Evolutionary conservation across 2,888 invertebrate species (phyloP), one percentile per base, ranked within the genome.

Genomic region (Crocallis elinguaria): DNA sequence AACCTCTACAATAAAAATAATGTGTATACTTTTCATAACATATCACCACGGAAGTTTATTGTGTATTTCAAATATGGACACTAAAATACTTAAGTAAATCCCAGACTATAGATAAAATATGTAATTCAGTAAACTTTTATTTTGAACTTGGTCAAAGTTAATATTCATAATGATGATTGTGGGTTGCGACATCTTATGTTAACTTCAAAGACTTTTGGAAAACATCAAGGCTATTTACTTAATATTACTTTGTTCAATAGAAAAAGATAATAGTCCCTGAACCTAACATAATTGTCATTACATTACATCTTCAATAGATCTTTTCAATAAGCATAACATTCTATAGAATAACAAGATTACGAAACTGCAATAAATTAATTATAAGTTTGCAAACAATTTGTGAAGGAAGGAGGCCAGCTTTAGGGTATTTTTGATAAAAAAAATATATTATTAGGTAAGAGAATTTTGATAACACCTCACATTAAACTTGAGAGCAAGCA

Each of bases 351-450:
- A 63, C 66, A 67, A 65, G 66, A 68, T 65, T 45, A 30, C 21
- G 33, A 67, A 65, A 43, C 33, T 64, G 67, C 65, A 67, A 62
- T 62, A 62, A 60, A 77, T 73, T 73, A 78, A 80, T 46, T 37
- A 29, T 73, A 80, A 75, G 94, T 95, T 95, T 95, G 95, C 95
- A 95, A 95, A 95, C 95, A 95, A 95, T 95, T 95, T 95, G 95
- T 94, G 94, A 93, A 95, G 92, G 92, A 92, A 86, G 95, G 95
- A 95, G 94, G 95, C 95, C 94, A 94, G 94, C 93, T 86, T 88
- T 82, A 75, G 82, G 79, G 84, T 77, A 64, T 67, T 77, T 78
- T 71, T 69, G 68, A 66, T 71, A 69, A 58, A 49, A 60, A n/a
- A n/a, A n/a, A n/a, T n/a, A 65, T 62, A 70, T 71, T 73, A 66